These are phyloP conservation scores for Tipula confusa DNA, from an alignment of 2,888 invertebrate genomes.

Conservation along the genomic window DNA sequence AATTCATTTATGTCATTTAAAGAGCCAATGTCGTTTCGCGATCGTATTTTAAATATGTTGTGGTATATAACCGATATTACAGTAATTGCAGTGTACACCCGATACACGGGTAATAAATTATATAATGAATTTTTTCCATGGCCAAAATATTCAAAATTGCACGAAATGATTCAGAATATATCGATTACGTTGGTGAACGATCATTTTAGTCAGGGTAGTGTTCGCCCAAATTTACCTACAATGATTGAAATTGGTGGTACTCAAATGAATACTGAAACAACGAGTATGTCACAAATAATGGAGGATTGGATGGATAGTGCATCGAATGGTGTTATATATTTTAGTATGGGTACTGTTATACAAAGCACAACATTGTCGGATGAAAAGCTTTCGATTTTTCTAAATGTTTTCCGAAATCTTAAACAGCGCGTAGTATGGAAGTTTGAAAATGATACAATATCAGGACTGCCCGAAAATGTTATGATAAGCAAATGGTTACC, in stretches of 20 bases:
- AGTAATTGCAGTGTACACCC: neutral
- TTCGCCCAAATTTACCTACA: neutral
- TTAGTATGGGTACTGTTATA: slow-evolving; percentile 25
- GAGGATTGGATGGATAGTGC: neutral
- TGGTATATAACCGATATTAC: neutral
- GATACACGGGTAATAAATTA: neutral
- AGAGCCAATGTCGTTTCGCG: neutral
- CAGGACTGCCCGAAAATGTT: neutral
- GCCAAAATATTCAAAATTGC: neutral
- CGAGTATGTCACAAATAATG: neutral
- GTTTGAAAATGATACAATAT: neutral
- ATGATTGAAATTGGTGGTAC: slow-evolving; percentile 16
- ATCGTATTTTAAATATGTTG: neutral
- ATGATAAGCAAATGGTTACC: neutral
- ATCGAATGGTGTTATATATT: neutral
- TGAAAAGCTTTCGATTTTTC: neutral
- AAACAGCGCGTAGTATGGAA: neutral
- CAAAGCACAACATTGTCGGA: neutral
- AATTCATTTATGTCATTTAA: neutral
- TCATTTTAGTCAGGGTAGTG: slow-evolving; percentile 7
- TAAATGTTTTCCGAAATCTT: neutral
- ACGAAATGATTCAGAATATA: neutral
- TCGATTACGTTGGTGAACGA: neutral
- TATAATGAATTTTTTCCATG: neutral
- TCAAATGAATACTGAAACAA: neutral